These are phyloP conservation scores for Trissonchulus latispiculum DNA, from an alignment of 2,888 invertebrate species.

Conservation along the genomic window DNA sequence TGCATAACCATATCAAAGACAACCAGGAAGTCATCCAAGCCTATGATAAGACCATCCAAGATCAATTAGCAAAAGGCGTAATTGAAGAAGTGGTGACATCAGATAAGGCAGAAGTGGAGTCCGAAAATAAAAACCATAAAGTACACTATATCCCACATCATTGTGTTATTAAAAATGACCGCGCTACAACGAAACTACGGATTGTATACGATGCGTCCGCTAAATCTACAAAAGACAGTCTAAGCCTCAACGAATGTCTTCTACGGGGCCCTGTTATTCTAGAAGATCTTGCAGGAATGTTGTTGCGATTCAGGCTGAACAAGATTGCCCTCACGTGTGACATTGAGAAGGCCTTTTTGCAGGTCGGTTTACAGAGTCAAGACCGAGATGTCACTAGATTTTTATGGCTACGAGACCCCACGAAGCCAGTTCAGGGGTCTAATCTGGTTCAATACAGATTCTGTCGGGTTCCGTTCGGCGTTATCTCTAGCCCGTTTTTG, in stretches of 20 bases:
- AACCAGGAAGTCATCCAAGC: background rate
- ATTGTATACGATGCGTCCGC: constrained; percentile 16
- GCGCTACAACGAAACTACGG: background rate
- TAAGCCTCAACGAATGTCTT: constrained; percentile 13
- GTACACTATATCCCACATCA: constrained; percentile 19
- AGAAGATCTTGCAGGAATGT: background rate
- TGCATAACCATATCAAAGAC: background rate
- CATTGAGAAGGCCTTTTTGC: constrained; percentile 7
- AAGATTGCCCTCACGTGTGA: background rate
- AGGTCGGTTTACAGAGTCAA: constrained; percentile 6
- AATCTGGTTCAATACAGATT: constrained; percentile 2
- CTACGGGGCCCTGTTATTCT: constrained; percentile 13
- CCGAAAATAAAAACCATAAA: background rate
- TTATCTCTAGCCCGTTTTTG: constrained; percentile 21
- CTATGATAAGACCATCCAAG: background rate
- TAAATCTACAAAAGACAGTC: background rate
- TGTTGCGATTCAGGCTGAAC: constrained; percentile 2
- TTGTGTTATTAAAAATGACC: background rate
- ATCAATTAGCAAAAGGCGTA: background rate
- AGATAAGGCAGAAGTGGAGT: background rate
- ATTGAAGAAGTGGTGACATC: background rate
- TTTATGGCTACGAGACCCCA: constrained; percentile 17
- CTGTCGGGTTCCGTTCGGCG: constrained; percentile 19
- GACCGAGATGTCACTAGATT: constrained; percentile 24
- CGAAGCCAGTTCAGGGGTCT: background rate